Base-by-base conservation (phyloP, 2,113 vertebrate genomes). In the Dermatemys mawii region DNA sequence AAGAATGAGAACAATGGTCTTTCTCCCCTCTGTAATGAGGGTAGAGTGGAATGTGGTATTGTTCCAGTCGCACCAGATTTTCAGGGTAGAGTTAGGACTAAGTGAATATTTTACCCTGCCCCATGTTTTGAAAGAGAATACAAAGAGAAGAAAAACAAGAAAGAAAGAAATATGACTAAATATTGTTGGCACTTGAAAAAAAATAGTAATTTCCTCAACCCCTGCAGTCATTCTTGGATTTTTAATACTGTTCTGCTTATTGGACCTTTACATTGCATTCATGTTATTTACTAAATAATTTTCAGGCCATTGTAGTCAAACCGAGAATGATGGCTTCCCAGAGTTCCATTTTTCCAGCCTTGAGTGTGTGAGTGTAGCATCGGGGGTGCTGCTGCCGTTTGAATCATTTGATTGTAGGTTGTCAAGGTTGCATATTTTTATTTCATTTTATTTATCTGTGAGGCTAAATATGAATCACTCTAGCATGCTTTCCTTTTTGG, bases 361-460 rank as follows among this genome's bases (percentile, higher is more conserved):
- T 95, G 80, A 78, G 54, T 95, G 88, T 78, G 83, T 93, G 60
- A 93, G 92, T 90, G 83, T 60, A 88, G 54, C 84, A 87, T 94
- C 95, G 94, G 95, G 67, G 80, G 86, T 93, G 46, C 92, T 93
- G 50, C 78, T 93, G 78, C 81, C 91, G 16, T 78, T 95, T 95
- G 88, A 96, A 96, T 96, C 84, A 90, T 86, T 97, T 96, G 96
- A 97, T 96, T 96, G 82, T 92, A 97, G 92, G 79, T 86, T 97
- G 87, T 97, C 92, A 94, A 27, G 63, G 91, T 80, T 86, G 60
- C 88, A 85, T 38, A 91, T 92, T 51, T 85, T 38, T 57, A 12
- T 79, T 94, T 94, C 93, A 27, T 89, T 93, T 80, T 89, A 95
- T 97, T 96, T 93, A 81, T 87, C 92, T 93, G 78, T 88, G 70